Base-by-base conservation (phyloP, 2,888 invertebrate genomes). In the Drosophila lutescens region DNA sequence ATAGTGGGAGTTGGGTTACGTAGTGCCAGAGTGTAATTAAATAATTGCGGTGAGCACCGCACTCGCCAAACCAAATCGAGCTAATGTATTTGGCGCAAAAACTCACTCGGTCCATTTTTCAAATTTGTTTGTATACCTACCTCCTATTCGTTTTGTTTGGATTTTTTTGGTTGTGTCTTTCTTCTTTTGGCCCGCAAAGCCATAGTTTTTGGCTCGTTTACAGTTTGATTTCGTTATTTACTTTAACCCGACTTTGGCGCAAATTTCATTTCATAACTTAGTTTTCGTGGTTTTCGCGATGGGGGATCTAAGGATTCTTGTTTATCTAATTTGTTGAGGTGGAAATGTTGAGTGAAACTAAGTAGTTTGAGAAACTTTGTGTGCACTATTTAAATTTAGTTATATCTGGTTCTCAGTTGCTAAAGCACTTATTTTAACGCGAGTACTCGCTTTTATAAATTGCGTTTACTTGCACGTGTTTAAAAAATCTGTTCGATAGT, bases 251-350 rank as follows among this genome's bases (percentile, higher is more conserved):
- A 54, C 49, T 50, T 71, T 61, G 38, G 78, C 75, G 77, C 46
- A 77, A 78, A 84, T 81, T 84, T 78, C 62, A 80, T 84, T 82
- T 81, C 77, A 78, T 82, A 81, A 81, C 78, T 81, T 72, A 49
- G 60, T 69, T 51, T 74, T 36, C 34, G 41, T 20, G 61, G 36
- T 41, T 51, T 67, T 46, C 38, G 51, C 61, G 40, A 10, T 46
- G 36, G 49, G 43, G 65, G 49, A 50, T 65, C 57, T 17, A 41
- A 9, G 63, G 26, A 47, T n/a, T 36, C 34, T 41, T 62, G 62
- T 54, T 53, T 17, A 32, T 53, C 54, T 62, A 72, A 82, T 77
- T 75, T 74, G 55, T 63, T 72, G 65, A 63, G 62, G 49, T 55
- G 55, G 40, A 46, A 46, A 47, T 49, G 41, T 55, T 36, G 50